phyloP scores from a whole-genome alignment of 2,113 vertebrate species.

The Phasianus colchicus region DNA sequence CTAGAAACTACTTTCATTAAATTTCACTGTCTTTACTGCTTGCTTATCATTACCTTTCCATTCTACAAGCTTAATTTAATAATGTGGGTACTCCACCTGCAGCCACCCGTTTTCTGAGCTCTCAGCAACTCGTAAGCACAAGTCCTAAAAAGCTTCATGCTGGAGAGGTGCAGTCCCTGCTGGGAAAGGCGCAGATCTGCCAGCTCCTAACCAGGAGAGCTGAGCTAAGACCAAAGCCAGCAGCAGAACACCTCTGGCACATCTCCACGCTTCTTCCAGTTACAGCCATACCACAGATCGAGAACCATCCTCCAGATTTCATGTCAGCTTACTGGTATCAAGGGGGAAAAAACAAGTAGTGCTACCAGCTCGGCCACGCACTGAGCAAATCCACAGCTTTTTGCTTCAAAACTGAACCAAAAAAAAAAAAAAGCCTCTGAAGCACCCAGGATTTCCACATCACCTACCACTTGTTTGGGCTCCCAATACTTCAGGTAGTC shows the following conservation, averaged over 20 bases:
- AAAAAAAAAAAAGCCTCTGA: rapidly evolving
- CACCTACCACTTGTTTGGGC: background rate
- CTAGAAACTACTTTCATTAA: background rate
- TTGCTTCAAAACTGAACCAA: background rate
- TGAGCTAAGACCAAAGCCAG: background rate
- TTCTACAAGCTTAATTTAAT: background rate
- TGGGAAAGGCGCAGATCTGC: background rate
- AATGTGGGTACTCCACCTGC: background rate
- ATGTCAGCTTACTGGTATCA: background rate
- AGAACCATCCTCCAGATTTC: background rate
- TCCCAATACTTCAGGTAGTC: rapidly evolving
- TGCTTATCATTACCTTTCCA: background rate
- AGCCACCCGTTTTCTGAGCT: background rate
- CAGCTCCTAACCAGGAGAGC: background rate
- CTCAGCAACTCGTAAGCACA: background rate
- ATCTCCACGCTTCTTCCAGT: background rate
- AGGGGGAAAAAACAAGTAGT: background rate
- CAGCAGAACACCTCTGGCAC: background rate
- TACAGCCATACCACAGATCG: background rate
- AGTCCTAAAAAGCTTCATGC: background rate
- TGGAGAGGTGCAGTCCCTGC: rapidly evolving
- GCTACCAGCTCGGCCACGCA: rapidly evolving
- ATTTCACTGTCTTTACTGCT: background rate
- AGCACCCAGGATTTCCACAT: rapidly evolving
- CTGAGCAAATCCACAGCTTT: background rate